Base-by-base conservation (phyloP, 1,140 invertebrate genomes). In the Lasioglossum albipes region DNA sequence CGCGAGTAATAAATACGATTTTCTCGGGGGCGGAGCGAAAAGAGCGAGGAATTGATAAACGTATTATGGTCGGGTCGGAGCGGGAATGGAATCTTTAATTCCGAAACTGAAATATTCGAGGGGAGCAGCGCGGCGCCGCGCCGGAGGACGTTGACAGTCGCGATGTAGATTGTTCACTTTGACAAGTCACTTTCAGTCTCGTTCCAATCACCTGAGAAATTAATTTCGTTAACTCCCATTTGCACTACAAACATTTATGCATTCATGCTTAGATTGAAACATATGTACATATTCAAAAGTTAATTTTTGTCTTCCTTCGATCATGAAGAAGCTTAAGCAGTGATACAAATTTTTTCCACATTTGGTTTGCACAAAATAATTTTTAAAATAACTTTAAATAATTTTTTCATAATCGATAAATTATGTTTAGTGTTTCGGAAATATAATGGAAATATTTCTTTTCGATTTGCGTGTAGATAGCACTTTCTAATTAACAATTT, bases 21-120 rank as follows among this genome's bases (percentile, higher is more conserved):
- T 87, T 79, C 85, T 67, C 36, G 18, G 64, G 74, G 75, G 61
- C 66, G 69, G 61, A 64, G 54, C 85, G 79, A 75, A 79, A 75
- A 45, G 36, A 36, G 61, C 49, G 36, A 70, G 74, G 59, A 87
- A 87, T 84, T 87, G 85, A 54, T 84, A 87, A 87, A 87, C 76
- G 82, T 49, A 87, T 84, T 84, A 84, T 69, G 57, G 66, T n/a
- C 61, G 64, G 64, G 71, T 70, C 57, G 62, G 81, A 49, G 70
- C 71, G 67, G 64, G 49, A 81, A 75, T 72, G 82, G 68, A 86
- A 86, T 69, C 70, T 52, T 73, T 72, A 81, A 79, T 79, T 80
- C 82, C 61, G 61, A 78, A 86, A 80, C 67, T 67, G 74, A 66
- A 79, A 64, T 66, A 83, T 77, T 84, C 70, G 61, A 12, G 13